Conservation (phyloP, 2,113 vertebrate genomes). For the Bujurquina vittata region DNA sequence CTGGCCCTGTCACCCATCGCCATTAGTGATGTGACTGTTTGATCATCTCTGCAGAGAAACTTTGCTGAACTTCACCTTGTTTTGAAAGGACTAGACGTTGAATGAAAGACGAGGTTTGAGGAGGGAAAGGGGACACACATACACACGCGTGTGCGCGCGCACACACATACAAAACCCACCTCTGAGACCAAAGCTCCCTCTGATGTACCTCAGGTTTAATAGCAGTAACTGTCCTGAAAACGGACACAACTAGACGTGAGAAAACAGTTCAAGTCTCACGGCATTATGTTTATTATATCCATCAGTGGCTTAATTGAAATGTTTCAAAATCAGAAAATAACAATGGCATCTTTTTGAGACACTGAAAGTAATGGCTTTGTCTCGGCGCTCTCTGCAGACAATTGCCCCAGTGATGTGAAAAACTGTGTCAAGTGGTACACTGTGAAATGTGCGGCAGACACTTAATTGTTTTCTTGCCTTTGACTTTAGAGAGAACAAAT, state of each 20-base stretch:
- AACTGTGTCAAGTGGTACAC: slow-evolving; percentile 83
- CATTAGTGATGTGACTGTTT: slow-evolving; percentile 94
- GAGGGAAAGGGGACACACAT: slow-evolving; percentile 19
- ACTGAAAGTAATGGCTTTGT: slow-evolving; percentile 81
- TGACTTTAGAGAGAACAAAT: slow-evolving; percentile 82
- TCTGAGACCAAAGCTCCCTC: slow-evolving; percentile 47
- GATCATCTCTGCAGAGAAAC: slow-evolving; percentile 89
- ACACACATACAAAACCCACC: slow-evolving; percentile 16
- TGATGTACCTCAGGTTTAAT: slow-evolving; percentile 54
- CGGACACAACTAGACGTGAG: slow-evolving; percentile 66
- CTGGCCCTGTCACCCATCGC: slow-evolving; percentile 95
- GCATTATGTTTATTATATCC: slow-evolving; percentile 77
- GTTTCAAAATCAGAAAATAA: slow-evolving; percentile 79
- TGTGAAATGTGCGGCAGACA: slow-evolving; percentile 78
- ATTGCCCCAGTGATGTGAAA: slow-evolving; percentile 82
- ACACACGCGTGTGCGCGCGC: slow-evolving; percentile 12
- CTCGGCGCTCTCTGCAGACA: slow-evolving; percentile 78
- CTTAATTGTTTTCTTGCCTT: slow-evolving; percentile 85
- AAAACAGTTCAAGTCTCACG: slow-evolving; percentile 67
- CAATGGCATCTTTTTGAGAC: slow-evolving; percentile 74
- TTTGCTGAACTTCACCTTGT: slow-evolving; percentile 92
- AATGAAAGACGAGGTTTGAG: slow-evolving; percentile 75
- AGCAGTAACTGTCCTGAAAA: slow-evolving; percentile 53
- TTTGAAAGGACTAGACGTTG: slow-evolving; percentile 88
- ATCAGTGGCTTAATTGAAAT: slow-evolving; percentile 81